phyloP scores from a whole-genome alignment of 2,113 vertebrate genomes.

The Apodemus sylvaticus region DNA sequence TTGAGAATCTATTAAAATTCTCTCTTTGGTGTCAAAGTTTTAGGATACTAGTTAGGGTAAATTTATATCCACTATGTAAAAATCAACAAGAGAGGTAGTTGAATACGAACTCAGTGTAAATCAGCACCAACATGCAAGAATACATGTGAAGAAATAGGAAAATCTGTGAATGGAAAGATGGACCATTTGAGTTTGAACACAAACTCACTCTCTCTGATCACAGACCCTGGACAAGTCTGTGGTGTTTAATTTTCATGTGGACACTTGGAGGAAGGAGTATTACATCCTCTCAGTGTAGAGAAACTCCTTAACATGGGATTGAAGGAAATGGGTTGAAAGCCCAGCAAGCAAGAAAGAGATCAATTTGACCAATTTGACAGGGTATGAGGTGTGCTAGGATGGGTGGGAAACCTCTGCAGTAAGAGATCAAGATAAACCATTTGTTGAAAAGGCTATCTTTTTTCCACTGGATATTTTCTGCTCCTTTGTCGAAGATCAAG shows the following conservation, averaged over 20 bases:
- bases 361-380: background rate
- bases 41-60: background rate
- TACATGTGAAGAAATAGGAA: background rate
- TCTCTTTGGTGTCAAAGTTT: constrained; percentile 1
- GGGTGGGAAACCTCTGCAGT: background rate
- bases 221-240: background rate
- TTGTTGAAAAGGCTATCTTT: no score
- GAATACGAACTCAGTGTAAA: background rate
- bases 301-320: background rate
- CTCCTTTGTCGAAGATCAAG: no score
- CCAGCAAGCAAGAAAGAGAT: background rate
- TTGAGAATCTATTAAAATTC: background rate
- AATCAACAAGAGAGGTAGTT: background rate
- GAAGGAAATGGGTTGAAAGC: background rate
- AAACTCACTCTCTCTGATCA: background rate
- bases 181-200: background rate
- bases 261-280: background rate
- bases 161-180: background rate
- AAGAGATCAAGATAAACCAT: background rate
- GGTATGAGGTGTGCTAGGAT: background rate
- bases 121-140: background rate
- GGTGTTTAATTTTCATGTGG: background rate
- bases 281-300: background rate
- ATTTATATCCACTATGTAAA: background rate
- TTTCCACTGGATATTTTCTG: no score